Evolutionary conservation across 2,888 invertebrate genomes (phyloP).

Genomic region (Empis livida): DNA sequence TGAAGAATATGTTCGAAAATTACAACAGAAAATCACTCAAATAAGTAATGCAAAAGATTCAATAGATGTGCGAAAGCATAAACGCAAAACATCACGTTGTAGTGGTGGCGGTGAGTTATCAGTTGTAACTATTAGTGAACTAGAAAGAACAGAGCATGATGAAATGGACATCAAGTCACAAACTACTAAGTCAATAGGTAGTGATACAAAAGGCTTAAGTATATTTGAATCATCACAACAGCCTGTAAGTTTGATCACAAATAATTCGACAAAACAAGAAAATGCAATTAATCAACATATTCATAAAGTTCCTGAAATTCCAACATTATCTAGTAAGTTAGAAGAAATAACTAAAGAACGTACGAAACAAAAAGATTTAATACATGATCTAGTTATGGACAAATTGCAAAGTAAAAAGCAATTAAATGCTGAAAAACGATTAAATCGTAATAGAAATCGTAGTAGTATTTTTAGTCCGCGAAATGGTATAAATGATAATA

Average conservation of each 20-base stretch:
- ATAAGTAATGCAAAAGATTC: conserved; percentile 58
- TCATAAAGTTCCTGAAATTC: conserved; percentile 34
- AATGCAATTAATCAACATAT: conserved; percentile 15
- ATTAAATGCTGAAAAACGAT: conserved; percentile 45
- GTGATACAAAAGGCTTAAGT: conserved; percentile 11
- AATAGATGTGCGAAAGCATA: conserved; percentile 45
- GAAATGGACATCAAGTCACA: no score
- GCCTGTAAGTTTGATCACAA: no score
- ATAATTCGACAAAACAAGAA: conserved; percentile 19
- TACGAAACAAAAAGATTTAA: conserved; percentile 69
- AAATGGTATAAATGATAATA: not conserved
- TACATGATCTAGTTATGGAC: conserved; percentile 71
- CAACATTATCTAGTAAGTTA: conserved; percentile 50
- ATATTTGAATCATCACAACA: conserved; percentile 8
- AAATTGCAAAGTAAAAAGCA: conserved; percentile 57
- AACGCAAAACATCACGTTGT: conserved; percentile 39
- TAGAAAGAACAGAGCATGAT: no score
- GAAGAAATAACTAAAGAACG: conserved; percentile 68
- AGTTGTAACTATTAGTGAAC: no score
- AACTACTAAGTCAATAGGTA: not conserved
- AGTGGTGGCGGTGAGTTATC: conserved; percentile 16
- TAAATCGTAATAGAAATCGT: conserved; percentile 45
- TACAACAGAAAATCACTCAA: conserved; percentile 54
- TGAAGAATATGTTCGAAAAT: conserved; percentile 49
- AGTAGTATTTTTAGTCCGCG: conserved; percentile 6